Percentiles rank a stretch among this genome's conserved stretches.
These are phyloP conservation scores for Campoplex capitator DNA, from an alignment of 2,888 invertebrate species.

Conservation along the genomic window DNA sequence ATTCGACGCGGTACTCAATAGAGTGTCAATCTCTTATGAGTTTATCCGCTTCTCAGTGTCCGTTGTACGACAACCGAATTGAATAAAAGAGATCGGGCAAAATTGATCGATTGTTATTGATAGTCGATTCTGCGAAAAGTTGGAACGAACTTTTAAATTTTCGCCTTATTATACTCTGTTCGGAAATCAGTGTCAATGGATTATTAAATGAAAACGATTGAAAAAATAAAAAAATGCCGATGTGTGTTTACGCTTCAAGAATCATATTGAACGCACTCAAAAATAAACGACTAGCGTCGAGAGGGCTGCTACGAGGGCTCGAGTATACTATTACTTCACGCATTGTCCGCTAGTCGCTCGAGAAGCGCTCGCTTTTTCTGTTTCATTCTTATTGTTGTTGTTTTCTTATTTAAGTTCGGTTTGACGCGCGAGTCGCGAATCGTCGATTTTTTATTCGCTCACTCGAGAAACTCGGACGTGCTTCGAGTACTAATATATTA, in stretches of 20 bases:
- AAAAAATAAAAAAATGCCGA: not conserved
- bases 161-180: not conserved
- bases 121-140: not conserved
- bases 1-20: slow-evolving; percentile 43
- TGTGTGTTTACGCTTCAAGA: not conserved
- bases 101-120: not conserved
- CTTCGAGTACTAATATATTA: slow-evolving; percentile 33
- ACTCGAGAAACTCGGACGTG: slow-evolving; percentile 50
- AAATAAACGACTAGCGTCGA: not conserved
- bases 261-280: not conserved
- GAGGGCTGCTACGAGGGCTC: not conserved
- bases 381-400: not conserved
- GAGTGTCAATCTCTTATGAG: slow-evolving; percentile 30
- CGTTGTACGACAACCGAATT: not conserved
- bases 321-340: slow-evolving; percentile 13
- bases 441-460: slow-evolving; percentile 18
- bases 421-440: slow-evolving; percentile 4
- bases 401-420: slow-evolving; percentile 13
- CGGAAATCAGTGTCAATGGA: not conserved
- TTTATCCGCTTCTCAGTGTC: not conserved
- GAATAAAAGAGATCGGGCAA: not conserved
- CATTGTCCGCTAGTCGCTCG: not conserved
- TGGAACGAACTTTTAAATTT: not conserved
- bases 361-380: not conserved
- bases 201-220: not conserved